Evolutionary conservation across 2,113 vertebrate genomes (phyloP).

Genomic region (Protomyctophum bolini): DNA sequence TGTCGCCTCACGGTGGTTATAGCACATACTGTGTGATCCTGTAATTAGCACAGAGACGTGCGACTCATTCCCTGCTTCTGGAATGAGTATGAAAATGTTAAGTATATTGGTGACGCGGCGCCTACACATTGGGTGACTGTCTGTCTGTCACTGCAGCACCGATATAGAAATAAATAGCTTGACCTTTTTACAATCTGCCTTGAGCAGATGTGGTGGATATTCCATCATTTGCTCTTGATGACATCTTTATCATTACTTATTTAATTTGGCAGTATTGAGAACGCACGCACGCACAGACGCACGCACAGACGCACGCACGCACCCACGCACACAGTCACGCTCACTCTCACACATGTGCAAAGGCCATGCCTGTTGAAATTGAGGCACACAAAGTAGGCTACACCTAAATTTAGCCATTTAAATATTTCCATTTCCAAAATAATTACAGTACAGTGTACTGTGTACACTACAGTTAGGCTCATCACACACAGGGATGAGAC

Average conservation of each 20-base stretch:
- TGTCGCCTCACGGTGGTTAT: slow-evolving; percentile 6
- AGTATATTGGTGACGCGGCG: neutral
- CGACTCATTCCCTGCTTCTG: slow-evolving; percentile 35
- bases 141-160: neutral
- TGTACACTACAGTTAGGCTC: too few relatives aligned
- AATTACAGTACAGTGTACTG: too few relatives aligned
- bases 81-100: slow-evolving; percentile 16
- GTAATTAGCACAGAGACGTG: slow-evolving; percentile 20
- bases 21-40: neutral
- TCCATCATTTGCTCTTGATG: neutral
- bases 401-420: too few relatives aligned
- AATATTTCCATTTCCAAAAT: too few relatives aligned
- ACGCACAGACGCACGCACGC: neutral
- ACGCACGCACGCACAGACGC: neutral
- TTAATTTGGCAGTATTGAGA: neutral
- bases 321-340: neutral
- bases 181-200: neutral
- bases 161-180: neutral
- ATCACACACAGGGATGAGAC: too few relatives aligned
- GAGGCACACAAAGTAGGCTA: too few relatives aligned
- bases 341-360: too few relatives aligned
- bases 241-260: neutral
- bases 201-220: neutral
- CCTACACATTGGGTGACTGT: neutral
- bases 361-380: too few relatives aligned